Evolutionary conservation across 37 sponge, comb jelly and placozoan genomes (phyloP).

Genomic region (Bolinopsis microptera): DNA sequence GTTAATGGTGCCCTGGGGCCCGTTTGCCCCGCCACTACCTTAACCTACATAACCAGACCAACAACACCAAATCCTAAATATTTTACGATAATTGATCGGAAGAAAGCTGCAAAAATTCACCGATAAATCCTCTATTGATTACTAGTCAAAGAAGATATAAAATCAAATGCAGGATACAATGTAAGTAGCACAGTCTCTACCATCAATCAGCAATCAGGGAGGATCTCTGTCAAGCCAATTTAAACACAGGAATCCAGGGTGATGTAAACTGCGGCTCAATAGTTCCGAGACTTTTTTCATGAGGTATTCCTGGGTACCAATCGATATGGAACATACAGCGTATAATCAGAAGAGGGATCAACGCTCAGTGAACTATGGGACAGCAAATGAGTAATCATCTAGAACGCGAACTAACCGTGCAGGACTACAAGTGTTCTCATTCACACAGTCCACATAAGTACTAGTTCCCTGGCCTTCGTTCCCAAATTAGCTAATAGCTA

Average conservation of each 20-base stretch:
- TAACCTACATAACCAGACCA: background rate
- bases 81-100: background rate
- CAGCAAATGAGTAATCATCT: background rate
- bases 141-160: background rate
- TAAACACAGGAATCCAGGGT: background rate
- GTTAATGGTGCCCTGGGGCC: constrained; percentile 50
- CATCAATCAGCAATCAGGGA: no score
- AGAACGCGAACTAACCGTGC: no score
- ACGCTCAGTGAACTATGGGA: background rate
- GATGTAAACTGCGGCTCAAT: background rate
- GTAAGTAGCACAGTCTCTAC: no score
- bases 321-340: background rate
- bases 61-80: background rate
- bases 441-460: no score
- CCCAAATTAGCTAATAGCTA: background rate
- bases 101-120: background rate
- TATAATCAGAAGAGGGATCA: background rate
- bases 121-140: background rate
- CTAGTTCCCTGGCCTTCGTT: background rate
- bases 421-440: no score
- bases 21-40: background rate
- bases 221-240: no score
- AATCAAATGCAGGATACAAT: background rate
- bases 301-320: background rate
- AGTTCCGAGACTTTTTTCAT: background rate